phyloP scores from a whole-genome alignment of 1,140 invertebrate species.

The Sminthurinus signatus region DNA sequence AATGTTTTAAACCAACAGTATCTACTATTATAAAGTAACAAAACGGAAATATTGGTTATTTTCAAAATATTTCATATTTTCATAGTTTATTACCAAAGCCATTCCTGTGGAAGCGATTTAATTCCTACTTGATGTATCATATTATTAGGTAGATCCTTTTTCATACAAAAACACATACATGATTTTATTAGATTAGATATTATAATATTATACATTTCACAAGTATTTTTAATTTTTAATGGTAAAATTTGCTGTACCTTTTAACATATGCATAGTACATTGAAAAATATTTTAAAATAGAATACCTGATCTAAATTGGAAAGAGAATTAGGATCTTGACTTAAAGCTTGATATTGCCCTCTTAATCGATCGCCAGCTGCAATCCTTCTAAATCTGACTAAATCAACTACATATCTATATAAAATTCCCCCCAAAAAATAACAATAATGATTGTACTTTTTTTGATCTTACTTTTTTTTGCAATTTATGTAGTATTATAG shows the following conservation, averaged over 20 bases:
- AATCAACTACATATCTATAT: conserved; percentile 79
- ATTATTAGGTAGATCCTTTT: conserved; percentile 76
- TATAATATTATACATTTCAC: no score
- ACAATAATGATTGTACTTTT: no score
- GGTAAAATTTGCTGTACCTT: no score
- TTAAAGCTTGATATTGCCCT: conserved; percentile 93
- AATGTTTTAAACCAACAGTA: conserved; percentile 52
- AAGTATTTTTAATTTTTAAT: no score
- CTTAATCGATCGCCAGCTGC: conserved; percentile 94
- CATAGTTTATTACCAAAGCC: conserved; percentile 53
- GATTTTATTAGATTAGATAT: no score
- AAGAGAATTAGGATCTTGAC: conserved; percentile 94
- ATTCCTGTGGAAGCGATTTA: conserved; percentile 97
- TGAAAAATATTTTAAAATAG: no score
- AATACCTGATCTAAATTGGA: conserved; percentile 82
- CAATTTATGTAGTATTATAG: no score
- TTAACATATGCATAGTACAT: no score
- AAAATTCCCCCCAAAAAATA: no score
- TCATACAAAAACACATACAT: conserved; percentile 9
- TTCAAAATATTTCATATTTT: no score
- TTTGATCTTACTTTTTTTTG: no score
- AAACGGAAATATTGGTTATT: neutral
- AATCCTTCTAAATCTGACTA: conserved; percentile 91
- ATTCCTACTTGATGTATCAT: conserved; percentile 99
- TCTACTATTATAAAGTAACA: neutral